Evolutionary conservation across 1,140 invertebrate species (phyloP), one percentile per base, ranked within the genome.

Genomic region (Dysdera silvatica): DNA sequence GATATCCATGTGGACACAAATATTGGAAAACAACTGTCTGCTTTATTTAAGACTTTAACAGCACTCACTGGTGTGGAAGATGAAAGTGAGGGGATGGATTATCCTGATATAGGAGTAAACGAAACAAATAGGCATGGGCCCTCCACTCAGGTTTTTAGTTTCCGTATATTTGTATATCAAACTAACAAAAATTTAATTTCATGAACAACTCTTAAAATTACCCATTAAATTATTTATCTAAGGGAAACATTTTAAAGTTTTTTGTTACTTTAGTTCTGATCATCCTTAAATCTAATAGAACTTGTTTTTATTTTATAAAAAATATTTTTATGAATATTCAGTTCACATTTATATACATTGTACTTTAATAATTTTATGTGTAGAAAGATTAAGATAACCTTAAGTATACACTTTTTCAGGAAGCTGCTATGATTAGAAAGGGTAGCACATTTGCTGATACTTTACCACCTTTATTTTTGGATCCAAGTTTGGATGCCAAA

Each of bases 1-100:
- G 94, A 97, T 72, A 94, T 97, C 59, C 91, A 98, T 75, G 78
- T 98, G 47, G 94, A 98, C 75, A 90, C 93, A 0, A 94, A 88
- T 73, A 91, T 98, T 26, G 95, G 96, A 29, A 96, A 97, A 74
- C 91, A 96, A 73, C 77, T 98, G 18, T 93, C 91, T 2, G 87
- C 91, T 2, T 78, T 98, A 20, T 92, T 92, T 1, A 89, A 95
- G 72, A 98, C 95, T 1, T 80, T 99, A 14, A 98, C 95, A 0
- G 91, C 91, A 80, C 77, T 98, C 28, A 93, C 94, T 2, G 83
- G 83, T 71, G 79, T 78, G 40, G 76, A 89, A 56, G 89, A 93
- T 72, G 87, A 89, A 73, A 18, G 40, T 45, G 62, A 65, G 52
- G 62, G 62, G 0, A 52, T 59, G 5, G 62, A 65, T 52, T 65